phyloP scores from a whole-genome alignment of 2,113 vertebrate species.

The Dolichallabes microphthalmus region DNA sequence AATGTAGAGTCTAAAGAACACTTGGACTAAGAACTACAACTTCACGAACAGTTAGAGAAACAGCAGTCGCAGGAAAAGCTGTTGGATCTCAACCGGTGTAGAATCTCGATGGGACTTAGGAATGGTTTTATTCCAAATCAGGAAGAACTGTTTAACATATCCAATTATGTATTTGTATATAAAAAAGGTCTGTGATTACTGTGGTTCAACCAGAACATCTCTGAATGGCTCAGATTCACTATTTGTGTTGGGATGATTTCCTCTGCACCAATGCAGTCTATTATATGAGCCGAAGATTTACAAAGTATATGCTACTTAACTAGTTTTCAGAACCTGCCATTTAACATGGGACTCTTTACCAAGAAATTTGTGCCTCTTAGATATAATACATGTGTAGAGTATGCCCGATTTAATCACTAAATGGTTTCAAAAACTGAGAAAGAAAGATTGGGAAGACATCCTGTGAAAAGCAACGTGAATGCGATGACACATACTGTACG shows the following conservation, averaged over 20 bases:
- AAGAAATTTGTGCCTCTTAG: not conserved
- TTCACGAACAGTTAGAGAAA: not conserved
- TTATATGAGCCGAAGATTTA: not conserved
- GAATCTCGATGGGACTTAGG: not conserved
- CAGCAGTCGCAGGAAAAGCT: not conserved
- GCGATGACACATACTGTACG: no score
- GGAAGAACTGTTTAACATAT: not conserved
- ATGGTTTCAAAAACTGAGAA: not conserved
- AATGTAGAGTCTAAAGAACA: conserved; percentile 1
- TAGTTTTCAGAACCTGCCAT: not conserved
- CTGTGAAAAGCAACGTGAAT: not conserved
- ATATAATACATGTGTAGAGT: not conserved
- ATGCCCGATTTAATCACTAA: not conserved
- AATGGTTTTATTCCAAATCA: not conserved
- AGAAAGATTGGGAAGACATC: not conserved
- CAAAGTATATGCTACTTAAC: not conserved
- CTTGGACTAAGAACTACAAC: not conserved
- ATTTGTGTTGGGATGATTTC: not conserved
- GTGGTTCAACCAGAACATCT: not conserved
- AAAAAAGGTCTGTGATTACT: conserved; percentile 11
- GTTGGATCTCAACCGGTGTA: not conserved
- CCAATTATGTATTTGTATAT: not conserved
- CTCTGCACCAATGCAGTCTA: not conserved
- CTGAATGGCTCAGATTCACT: not conserved
- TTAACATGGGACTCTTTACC: not conserved